Conservation (phyloP, 2,113 vertebrate genomes). For the Neotoma lepida region DNA sequence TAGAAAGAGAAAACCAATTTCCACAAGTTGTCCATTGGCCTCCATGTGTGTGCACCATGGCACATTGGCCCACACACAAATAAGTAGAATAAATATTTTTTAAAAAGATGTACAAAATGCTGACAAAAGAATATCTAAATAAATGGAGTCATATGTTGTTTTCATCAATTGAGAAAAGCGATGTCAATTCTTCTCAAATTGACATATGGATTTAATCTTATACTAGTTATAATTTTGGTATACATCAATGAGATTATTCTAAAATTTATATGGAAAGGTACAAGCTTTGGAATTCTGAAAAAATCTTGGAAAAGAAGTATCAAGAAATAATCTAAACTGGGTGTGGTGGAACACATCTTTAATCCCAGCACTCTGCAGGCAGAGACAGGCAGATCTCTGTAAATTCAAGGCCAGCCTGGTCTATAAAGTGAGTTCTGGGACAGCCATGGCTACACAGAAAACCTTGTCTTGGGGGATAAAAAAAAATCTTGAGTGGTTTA, state of each 20-base stretch:
- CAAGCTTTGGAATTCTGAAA: neutral
- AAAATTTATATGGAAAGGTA: conserved; percentile 42
- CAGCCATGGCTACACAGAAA: neutral
- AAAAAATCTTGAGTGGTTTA: neutral
- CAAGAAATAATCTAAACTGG: conserved; percentile 18
- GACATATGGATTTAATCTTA: conserved; percentile 1
- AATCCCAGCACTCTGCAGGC: neutral
- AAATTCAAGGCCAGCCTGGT: neutral
- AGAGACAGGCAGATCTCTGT: neutral
- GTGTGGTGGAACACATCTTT: neutral
- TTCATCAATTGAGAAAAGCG: conserved; percentile 15
- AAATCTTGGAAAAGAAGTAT: neutral
- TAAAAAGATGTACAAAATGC: neutral
- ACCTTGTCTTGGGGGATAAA: neutral
- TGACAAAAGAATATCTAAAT: conserved; percentile 12
- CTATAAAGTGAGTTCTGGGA: neutral
- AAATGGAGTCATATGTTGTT: neutral
- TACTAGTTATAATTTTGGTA: conserved; percentile 1
- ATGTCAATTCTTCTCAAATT: neutral
- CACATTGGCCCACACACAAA: neutral
- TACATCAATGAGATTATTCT: neutral
- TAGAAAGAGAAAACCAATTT: neutral
- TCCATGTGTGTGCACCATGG: neutral
- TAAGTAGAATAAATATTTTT: neutral
- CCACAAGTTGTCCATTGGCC: neutral